Percentiles rank a stretch among this genome's conserved stretches.
Evolutionary conservation across 2,888 invertebrate genomes (phyloP).

Genomic region (Drosophila austrosaltans): DNA sequence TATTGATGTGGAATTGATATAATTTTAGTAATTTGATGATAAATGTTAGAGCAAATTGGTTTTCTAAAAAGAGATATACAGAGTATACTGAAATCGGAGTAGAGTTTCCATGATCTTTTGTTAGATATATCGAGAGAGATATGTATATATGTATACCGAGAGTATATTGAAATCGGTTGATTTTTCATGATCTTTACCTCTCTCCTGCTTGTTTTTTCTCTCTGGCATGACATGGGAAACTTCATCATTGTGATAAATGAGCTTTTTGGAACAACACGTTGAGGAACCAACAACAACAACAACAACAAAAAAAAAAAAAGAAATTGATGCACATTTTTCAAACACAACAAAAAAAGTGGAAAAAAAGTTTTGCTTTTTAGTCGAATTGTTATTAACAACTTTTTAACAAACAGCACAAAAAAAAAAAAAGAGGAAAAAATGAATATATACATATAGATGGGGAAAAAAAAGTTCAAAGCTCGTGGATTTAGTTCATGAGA

Average conservation of each 20-base stretch:
- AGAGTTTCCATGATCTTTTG: no score
- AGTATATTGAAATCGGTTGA: constrained; percentile 26
- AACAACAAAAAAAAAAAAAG: constrained; percentile 10
- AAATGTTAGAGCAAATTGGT: no score
- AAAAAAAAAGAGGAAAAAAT: constrained; percentile 34
- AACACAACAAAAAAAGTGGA: constrained; percentile 19
- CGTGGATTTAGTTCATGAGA: constrained; percentile 59
- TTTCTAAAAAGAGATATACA: no score
- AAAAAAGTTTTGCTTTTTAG: constrained; percentile 50
- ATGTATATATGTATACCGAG: background rate
- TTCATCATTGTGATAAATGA: constrained; percentile 72
- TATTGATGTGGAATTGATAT: no score
- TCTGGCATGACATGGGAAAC: constrained; percentile 45
- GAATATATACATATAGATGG: background rate
- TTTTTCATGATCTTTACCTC: constrained; percentile 45
- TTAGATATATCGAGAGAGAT: no score
- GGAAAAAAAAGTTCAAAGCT: constrained; percentile 68
- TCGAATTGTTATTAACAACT: constrained; percentile 70
- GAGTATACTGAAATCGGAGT: no score
- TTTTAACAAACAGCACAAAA: constrained; percentile 31
- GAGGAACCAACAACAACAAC: constrained; percentile 28
- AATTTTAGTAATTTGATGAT: no score
- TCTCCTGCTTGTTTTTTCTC: constrained; percentile 32
- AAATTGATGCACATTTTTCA: constrained; percentile 50
- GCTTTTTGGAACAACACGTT: constrained; percentile 43